Evolutionary conservation across 2,888 invertebrate species (phyloP), one percentile per base, ranked within the genome.

Genomic region (Lasioglossum calceatum): DNA sequence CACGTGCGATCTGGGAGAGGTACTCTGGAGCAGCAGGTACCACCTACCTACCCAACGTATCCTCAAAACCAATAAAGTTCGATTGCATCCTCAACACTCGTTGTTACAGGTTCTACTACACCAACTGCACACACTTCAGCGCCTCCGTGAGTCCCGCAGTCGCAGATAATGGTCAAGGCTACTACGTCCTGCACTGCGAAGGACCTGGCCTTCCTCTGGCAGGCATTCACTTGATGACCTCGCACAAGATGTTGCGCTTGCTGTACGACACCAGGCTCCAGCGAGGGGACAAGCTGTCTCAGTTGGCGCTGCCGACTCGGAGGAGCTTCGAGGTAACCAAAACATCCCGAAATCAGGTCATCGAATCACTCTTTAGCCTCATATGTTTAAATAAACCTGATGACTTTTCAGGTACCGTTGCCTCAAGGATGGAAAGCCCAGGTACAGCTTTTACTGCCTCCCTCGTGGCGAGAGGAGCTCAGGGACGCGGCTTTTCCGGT

Each of bases 191-290:
- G 91, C 97, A 98, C 94, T 99, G 99, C 95, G 97, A 98, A 92
- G 99, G 99, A n/a, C 99, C 98, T 71, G 98, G 98, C 86, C 97
- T 98, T 89, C 99, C 99, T 86, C 96, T 98, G 92, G 98, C 98
- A 73, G 98, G 97, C 42, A 96, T 98, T 90, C 98, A 98, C 95
- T 97, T 97, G 90, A 97, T 97, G 92, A 96, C 96, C 92, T 97
- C 97, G 75, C 98, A 98, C 95, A 97, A 97, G 94, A 96, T 98
- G 95, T 96, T 97, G 90, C 97, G 97, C 95, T 96, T 98, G 92
- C 96, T 98, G 91, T 98, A 97, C 96, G 98, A 97, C 95, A 97
- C 97, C 95, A 97, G 94, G 94, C 95, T 94, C 93, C 94, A 93
- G 92, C 96, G 97, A 94, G 96, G 97, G 89, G 97, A 97, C 93